Base-by-base conservation (phyloP, 2,113 vertebrate species). In the Camelus dromedarius region DNA sequence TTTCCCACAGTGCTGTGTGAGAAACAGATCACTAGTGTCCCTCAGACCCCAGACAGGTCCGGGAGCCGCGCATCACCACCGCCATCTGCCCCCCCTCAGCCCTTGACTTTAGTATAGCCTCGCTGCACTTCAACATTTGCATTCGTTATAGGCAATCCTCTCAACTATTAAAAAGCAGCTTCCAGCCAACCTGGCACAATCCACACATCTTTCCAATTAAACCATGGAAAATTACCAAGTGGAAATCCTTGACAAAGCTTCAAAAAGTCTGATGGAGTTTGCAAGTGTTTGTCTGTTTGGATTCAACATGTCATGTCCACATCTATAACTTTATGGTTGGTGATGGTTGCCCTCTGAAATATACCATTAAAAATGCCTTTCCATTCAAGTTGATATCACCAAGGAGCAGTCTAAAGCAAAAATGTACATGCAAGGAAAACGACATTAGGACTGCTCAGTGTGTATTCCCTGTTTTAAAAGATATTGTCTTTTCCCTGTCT, bases 241-340 rank as follows among this genome's bases (percentile, higher is more conserved):
- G 46, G 88, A 92, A 92, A 95, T 88, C 66, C 79, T 81, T 92
- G 89, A 75, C 60, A 89, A 50, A 30, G 56, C 58, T 85, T 92
- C 80, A 70, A 52, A 88, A 89, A 46, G 12, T 19, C 46, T 66
- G 38, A 12, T 54, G 30, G 72, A 69, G 42, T 80, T 58, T 76
- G 42, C 80, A 69, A 70, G n/a, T 75, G 26, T 95, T 93, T 84
- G 28, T 62, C 48, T 89, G 19, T 75, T 48, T 91, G 70, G 54
- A 58, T 80, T 77, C 76, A 69, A 85, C 48, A 70, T 89, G 85
- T 80, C 26, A 42, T 89, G 77, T 88, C 42, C 30, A 77, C 69
- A n/a, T 85, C 77, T 92, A 48, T 46, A 91, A 79, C 76, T 89
- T 77, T 73, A 89, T 0, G 26, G 30, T 73, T 67, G 86, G 38